Evolutionary conservation across 2,888 invertebrate genomes (phyloP), one percentile per base, ranked within the genome.

Genomic region (Polymixis lichenea): DNA sequence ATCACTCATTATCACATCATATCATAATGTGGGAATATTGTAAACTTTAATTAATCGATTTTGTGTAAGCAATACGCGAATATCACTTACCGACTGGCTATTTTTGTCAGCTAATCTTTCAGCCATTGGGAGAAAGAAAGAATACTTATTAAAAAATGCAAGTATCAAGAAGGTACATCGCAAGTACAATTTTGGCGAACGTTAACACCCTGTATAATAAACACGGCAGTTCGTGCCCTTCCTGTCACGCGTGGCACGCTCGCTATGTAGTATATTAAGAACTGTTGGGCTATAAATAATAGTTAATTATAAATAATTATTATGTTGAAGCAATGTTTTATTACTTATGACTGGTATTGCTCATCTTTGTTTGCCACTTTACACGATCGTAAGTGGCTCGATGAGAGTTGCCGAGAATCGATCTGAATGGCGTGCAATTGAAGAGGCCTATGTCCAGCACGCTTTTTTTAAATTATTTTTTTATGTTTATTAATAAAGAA

Each of bases 201-300:
- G 28, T 55, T 65, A 70, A 56, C 83, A 72, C 78, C 58, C 83
- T 32, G 58, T 64, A 49, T 46, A 78, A 53, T 75, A 81, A 82
- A 49, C 67, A 71, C 6, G 43, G 66, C 72, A 15, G 68, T 83
- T 82, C 83, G 78, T 83, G 80, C 80, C 83, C 72, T 83, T 80
- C 72, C 72, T 65, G 78, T 80, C 80, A 80, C 80, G 80, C 58
- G 68, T 58, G 32, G 60, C 80, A 83, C 83, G 83, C 53, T 55
- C 19, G 15, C 25, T 22, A 28, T 53, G 25, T 53, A 25, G 38
- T 68, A 58, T 25, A 46, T 25, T 67, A 66, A 28, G 1, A 19
- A 28, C 49, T n/a, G 19, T n/a, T 28, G 19, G 22, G 25, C 43
- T 2, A 46, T 49, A 64, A 56, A 49, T 58, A 32, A 58, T n/a